phyloP scores from a whole-genome alignment of 1,140 invertebrate species.

The Polypedilum vanderplanki region DNA sequence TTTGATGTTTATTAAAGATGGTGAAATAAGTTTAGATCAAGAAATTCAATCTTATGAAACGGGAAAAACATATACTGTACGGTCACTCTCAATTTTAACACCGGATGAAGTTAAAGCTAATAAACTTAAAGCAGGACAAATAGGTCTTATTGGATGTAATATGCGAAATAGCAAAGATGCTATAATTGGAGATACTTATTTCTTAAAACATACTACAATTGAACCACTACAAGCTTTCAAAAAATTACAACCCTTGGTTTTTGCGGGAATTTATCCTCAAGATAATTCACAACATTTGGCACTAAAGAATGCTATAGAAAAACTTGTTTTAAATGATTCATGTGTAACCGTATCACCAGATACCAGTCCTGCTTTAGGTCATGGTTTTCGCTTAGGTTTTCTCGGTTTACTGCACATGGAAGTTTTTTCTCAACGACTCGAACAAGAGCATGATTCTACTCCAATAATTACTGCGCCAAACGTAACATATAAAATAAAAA shows the following conservation, averaged over 20 bases:
- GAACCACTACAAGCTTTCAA: constrained; percentile 60
- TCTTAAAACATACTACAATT: constrained; percentile 47
- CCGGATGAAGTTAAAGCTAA: constrained; percentile 65
- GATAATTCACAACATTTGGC: constrained; percentile 76
- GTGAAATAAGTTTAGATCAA: constrained; percentile 57
- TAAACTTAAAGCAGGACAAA: constrained; percentile 55
- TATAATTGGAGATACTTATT: constrained; percentile 79
- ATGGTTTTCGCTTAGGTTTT: constrained; percentile 91
- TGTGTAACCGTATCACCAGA: constrained; percentile 74
- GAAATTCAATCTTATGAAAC: constrained; percentile 57
- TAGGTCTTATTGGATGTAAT: constrained; percentile 69
- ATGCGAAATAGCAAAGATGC: constrained; percentile 74
- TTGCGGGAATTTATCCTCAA: constrained; percentile 87
- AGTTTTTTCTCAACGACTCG: constrained; percentile 86
- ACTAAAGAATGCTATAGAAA: constrained; percentile 77
- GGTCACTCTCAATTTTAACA: constrained; percentile 69
- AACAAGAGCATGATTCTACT: constrained; percentile 87
- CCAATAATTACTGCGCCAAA: constrained; percentile 88
- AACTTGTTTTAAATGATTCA: constrained; percentile 88
- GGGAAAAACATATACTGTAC: constrained; percentile 69
- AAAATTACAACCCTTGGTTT: constrained; percentile 81
- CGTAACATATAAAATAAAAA: constrained; percentile 85
- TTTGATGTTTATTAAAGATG: constrained; percentile 72
- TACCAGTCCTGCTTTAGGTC: constrained; percentile 83
- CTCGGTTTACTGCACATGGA: constrained; percentile 92